These are phyloP conservation scores for Diceros bicornis DNA, from an alignment of 2,797 vertebrate species.

Conservation along the genomic window DNA sequence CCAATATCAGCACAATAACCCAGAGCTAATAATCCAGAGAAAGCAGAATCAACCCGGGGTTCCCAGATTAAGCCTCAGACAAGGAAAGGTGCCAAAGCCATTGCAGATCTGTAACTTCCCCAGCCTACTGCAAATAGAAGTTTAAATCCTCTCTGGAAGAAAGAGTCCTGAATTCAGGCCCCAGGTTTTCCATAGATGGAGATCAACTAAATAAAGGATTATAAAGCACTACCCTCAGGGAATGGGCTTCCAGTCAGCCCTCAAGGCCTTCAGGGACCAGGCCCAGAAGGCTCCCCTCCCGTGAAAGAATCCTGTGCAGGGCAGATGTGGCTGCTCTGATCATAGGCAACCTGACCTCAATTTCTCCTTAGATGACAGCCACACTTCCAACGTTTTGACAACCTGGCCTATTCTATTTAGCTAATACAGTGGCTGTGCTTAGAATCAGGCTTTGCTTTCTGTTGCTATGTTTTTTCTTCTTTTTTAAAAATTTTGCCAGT, in stretches of 20 bases:
- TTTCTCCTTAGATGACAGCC: background rate
- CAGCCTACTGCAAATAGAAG: background rate
- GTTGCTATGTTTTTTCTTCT: background rate
- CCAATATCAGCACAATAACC: background rate
- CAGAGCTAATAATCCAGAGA: background rate
- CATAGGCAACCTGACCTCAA: background rate
- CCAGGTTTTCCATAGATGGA: background rate
- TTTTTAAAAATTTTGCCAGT: constrained; percentile 9
- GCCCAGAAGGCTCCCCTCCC: background rate
- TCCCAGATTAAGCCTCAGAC: background rate
- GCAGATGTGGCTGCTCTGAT: background rate
- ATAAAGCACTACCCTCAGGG: background rate
- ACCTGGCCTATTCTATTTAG: background rate
- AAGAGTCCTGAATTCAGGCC: background rate
- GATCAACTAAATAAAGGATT: background rate
- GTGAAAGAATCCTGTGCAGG: background rate
- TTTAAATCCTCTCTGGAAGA: background rate
- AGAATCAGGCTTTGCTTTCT: constrained; percentile 40
- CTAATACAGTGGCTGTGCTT: background rate
- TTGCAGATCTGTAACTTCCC: background rate
- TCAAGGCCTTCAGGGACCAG: background rate
- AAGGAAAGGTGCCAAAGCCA: background rate
- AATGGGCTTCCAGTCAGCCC: constrained; percentile 11
- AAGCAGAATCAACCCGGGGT: background rate
- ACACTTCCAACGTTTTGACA: background rate